phyloP scores from a whole-genome alignment of 2,797 vertebrate species.

The Myotis vivesi region DNA sequence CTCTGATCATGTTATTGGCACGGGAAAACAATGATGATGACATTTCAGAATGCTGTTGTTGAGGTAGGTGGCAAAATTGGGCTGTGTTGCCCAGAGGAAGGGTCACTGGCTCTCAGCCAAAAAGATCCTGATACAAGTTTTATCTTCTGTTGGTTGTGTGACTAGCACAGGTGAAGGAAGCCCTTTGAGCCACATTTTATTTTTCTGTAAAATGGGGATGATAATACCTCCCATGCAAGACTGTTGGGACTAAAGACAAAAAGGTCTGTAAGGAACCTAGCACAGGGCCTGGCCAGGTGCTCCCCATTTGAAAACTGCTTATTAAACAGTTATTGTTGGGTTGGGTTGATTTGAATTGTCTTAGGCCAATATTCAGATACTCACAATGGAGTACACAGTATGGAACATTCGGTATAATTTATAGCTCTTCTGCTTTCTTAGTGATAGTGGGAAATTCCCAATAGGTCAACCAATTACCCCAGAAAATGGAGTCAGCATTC shows the following conservation, averaged over 20 bases:
- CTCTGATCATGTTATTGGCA: background rate
- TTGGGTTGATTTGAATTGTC: background rate
- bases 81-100: background rate
- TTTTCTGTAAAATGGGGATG: background rate
- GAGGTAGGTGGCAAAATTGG: background rate
- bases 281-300: background rate
- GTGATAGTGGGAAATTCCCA: background rate
- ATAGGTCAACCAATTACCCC: background rate
- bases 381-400: background rate
- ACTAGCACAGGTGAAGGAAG: background rate
- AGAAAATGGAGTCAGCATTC: background rate
- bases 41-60: background rate
- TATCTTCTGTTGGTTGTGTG: background rate
- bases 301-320: background rate
- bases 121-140: background rate
- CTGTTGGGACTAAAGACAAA: background rate
- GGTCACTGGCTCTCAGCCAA: background rate
- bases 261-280: background rate
- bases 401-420: background rate
- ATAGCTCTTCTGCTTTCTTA: slow-evolving; percentile 12
- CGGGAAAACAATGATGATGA: background rate
- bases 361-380: background rate
- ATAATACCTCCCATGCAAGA: background rate
- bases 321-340: background rate
- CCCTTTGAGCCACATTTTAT: background rate